Conservation (phyloP, 2,113 vertebrate species). For the Engraulis encrasicolus region DNA sequence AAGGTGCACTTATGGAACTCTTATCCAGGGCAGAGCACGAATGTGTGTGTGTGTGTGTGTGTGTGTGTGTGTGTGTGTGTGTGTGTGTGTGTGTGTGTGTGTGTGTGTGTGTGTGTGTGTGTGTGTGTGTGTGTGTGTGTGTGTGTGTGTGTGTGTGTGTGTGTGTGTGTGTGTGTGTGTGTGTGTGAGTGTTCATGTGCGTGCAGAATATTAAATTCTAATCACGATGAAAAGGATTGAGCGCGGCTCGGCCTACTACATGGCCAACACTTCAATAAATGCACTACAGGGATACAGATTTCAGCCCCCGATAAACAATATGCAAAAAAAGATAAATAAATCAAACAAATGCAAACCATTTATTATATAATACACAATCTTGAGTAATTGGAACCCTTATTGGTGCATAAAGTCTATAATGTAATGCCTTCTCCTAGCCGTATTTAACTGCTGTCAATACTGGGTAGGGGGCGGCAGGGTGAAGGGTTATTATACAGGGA, state of each 20-base stretch:
- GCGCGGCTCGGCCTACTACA: not conserved
- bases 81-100: no score
- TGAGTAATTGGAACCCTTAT: conserved; percentile 61
- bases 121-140: no score
- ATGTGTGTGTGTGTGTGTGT: no score
- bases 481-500: not conserved
- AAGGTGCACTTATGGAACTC: not conserved
- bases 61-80: no score
- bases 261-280: conserved; percentile 8
- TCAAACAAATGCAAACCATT: conserved; percentile 8
- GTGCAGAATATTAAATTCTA: not conserved
- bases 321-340: not conserved
- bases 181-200: no score
- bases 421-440: conserved; percentile 65
- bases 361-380: not conserved
- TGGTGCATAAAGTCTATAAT: conserved; percentile 69
- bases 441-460: conserved; percentile 37
- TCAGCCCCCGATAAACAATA: not conserved
- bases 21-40: not conserved
- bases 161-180: no score
- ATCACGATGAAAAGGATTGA: not conserved
- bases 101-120: no score
- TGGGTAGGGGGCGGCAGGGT: not conserved
- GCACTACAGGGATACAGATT: not conserved
- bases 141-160: no score